Evolutionary conservation across 30 jellyfish, hydroid and myxozoan genomes (phyloP).

Genomic region (Pseudorhiza aurosa): DNA sequence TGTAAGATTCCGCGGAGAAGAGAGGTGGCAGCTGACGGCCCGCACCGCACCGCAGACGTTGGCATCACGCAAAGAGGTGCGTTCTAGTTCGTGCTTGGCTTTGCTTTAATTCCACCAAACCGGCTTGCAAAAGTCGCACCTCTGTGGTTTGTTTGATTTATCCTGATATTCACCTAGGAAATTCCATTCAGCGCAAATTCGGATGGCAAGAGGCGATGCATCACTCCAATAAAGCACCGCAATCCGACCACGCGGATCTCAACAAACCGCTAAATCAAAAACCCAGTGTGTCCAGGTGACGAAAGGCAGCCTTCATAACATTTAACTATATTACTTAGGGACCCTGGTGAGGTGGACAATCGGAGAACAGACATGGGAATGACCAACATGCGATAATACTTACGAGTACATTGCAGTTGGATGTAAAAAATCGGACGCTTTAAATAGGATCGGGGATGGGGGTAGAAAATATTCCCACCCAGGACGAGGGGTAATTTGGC

Average conservation of each 20-base stretch:
- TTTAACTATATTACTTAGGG: not conserved
- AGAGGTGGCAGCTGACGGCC: too few species aligned
- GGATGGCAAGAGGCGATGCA: not conserved
- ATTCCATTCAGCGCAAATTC: conserved; percentile 4
- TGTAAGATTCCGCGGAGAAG: too few species aligned
- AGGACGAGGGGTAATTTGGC: too few species aligned
- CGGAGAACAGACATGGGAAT: not conserved
- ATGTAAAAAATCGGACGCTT: too few species aligned
- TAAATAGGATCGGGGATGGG: too few species aligned
- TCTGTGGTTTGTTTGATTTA: conserved; percentile 2
- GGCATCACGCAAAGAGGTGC: conserved; percentile 13
- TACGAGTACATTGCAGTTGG: not conserved
- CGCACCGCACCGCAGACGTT: too few species aligned
- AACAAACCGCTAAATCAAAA: not conserved
- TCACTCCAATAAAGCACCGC: not conserved
- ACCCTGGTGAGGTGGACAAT: not conserved
- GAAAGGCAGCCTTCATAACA: not conserved
- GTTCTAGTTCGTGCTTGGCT: not conserved
- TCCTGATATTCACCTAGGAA: not conserved
- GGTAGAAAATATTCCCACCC: too few species aligned
- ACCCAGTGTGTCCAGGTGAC: not conserved
- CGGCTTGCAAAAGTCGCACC: not conserved
- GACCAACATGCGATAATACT: not conserved
- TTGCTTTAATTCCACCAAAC: not conserved
- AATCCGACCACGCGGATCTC: not conserved